A percentile compares a stretch with the other conserved stretches of the same genome.
Evolutionary conservation across 1,140 invertebrate species (phyloP).

Genomic region (Drosophila pachea): DNA sequence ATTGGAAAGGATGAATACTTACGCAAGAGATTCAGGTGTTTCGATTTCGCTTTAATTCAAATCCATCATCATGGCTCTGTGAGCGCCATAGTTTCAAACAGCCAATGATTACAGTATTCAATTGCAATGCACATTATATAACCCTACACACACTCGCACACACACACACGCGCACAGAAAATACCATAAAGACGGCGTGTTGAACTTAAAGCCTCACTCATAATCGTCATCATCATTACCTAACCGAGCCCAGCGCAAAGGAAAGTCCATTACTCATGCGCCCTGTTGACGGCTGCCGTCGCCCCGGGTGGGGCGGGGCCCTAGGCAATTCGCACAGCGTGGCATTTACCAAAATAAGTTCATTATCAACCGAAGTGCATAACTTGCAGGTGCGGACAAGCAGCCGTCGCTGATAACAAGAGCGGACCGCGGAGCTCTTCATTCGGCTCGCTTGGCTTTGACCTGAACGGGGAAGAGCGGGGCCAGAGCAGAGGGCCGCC

Average conservation of each 20-base stretch:
- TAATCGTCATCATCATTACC: constrained; percentile 25
- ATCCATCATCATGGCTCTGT: constrained; percentile 1
- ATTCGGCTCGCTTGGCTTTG: too few relatives aligned
- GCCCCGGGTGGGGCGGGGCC: not conserved
- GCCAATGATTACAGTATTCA: constrained; percentile 29
- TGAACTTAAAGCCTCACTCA: constrained; percentile 28
- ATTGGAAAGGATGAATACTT: constrained; percentile 8
- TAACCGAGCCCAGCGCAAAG: constrained; percentile 13
- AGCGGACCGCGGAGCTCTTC: too few relatives aligned
- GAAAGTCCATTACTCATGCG: constrained; percentile 39
- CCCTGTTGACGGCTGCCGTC: constrained; percentile 19
- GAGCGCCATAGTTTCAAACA: constrained; percentile 8
- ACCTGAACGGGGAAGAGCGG: not conserved
- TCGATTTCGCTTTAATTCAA: constrained; percentile 10
- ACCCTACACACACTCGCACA: constrained; percentile 1
- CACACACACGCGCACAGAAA: not conserved
- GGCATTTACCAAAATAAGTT: constrained; percentile 41
- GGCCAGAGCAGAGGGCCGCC: not conserved
- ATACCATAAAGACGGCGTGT: constrained; percentile 18
- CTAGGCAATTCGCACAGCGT: constrained; percentile 31
- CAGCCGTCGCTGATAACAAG: constrained; percentile 23
- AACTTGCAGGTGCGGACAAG: constrained; percentile 18
- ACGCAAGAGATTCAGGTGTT: constrained; percentile 2
- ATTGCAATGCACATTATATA: constrained; percentile 31
- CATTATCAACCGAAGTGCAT: constrained; percentile 43